Percentiles rank a stretch among this genome's conserved stretches.
Conservation (phyloP, 2,113 vertebrate genomes). For the Pomatorhinus ruficollis region DNA sequence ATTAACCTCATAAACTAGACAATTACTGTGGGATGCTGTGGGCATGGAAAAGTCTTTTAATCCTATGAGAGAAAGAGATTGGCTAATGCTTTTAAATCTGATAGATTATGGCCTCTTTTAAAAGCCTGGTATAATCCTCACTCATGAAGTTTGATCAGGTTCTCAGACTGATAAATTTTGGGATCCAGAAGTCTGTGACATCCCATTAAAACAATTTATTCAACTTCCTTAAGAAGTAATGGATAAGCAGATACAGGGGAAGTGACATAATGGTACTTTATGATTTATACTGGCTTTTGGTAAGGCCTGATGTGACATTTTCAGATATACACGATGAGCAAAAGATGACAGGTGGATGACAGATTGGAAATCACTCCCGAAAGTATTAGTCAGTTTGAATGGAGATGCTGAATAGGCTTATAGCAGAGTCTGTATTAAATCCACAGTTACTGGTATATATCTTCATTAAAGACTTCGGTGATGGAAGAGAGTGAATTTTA, state of each 20-base stretch:
- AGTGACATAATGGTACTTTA: not conserved
- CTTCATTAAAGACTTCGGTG: not conserved
- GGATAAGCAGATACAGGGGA: not conserved
- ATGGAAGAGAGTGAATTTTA: not conserved
- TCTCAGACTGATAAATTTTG: not conserved
- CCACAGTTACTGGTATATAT: not conserved
- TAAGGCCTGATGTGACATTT: not conserved
- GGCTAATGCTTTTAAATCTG: not conserved
- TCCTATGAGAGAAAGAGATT: not conserved
- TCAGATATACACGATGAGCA: not conserved
- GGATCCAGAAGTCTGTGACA: not conserved
- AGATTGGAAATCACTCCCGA: not conserved
- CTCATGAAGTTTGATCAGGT: not conserved
- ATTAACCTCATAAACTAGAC: not conserved
- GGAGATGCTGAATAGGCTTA: not conserved
- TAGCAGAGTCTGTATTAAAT: not conserved
- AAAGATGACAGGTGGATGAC: not conserved
- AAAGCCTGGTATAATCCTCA: not conserved
- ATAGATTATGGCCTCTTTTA: not conserved
- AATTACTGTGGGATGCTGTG: not conserved
- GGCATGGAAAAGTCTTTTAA: not conserved
- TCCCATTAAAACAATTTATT: not conserved
- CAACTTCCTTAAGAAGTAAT: not conserved
- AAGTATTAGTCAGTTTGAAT: not conserved
- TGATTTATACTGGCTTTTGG: not conserved